Evolutionary conservation across 1,140 invertebrate genomes (phyloP).

Genomic region (Cryptotermes secundus): DNA sequence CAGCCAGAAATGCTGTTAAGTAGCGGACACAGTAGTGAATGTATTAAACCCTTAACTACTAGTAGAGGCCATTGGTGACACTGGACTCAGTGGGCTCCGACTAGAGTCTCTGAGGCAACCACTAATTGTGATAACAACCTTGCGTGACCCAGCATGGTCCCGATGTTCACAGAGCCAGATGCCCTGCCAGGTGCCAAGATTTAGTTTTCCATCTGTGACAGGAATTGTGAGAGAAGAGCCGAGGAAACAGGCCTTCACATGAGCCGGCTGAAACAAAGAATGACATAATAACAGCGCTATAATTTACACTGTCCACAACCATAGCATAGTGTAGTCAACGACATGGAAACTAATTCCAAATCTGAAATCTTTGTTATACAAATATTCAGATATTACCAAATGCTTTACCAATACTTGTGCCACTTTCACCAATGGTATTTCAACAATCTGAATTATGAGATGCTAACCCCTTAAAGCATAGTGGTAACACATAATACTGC

Average conservation of each 20-base stretch:
- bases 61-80: conserved; percentile 81
- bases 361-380: no score
- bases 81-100: conserved; percentile 78
- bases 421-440: no score
- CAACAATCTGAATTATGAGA: no score
- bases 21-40: conserved; percentile 14
- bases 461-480: no score
- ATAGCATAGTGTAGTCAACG: no score
- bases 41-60: conserved; percentile 69
- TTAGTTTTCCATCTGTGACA: conserved; percentile 92
- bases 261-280: conserved; percentile 74
- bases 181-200: conserved; percentile 95
- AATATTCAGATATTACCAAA: no score
- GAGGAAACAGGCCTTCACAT: conserved; percentile 95
- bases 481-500: no score
- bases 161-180: conserved; percentile 97
- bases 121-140: conserved; percentile 87
- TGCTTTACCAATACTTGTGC: no score
- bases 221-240: conserved; percentile 94
- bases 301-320: no score
- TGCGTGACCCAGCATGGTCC: conserved; percentile 90
- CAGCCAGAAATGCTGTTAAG: background rate
- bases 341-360: no score
- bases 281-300: no score
- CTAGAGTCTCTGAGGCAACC: conserved; percentile 81